These are phyloP conservation scores for Ceriagrion tenellum DNA, from an alignment of 2,888 invertebrate genomes.

Conservation along the genomic window DNA sequence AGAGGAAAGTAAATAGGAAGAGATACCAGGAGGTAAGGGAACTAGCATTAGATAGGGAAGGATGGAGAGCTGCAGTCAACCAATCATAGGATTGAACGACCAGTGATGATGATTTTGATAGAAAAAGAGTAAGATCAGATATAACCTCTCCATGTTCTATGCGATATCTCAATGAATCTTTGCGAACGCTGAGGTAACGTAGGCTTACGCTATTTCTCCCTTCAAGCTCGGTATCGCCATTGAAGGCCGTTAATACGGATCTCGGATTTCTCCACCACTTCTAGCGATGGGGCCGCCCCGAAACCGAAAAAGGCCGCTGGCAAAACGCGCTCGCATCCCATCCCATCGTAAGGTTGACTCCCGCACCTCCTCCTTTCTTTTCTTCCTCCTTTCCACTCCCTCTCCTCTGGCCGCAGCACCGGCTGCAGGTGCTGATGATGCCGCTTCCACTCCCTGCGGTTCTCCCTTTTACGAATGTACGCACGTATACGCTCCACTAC, in stretches of 20 bases:
- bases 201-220: background rate
- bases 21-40: no score
- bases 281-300: background rate
- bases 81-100: no score
- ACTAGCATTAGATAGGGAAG: no score
- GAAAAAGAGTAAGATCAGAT: no score
- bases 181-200: background rate
- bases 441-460: conserved; percentile 68
- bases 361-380: conserved; percentile 69
- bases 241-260: background rate
- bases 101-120: no score
- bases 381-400: conserved; percentile 14
- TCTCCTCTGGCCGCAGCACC: conserved; percentile 14
- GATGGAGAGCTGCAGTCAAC: no score
- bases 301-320: background rate
- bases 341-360: conserved; percentile 67
- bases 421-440: conserved; percentile 64
- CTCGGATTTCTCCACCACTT: conserved; percentile 3
- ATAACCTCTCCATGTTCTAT: no score
- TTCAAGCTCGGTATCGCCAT: background rate
- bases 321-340: background rate
- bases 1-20: no score
- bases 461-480: conserved; percentile 68
- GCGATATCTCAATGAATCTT: background rate
- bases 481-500: conserved; percentile 42